Evolutionary conservation across 2,113 vertebrate species (phyloP).

Genomic region (Chlorocebus sabaeus): DNA sequence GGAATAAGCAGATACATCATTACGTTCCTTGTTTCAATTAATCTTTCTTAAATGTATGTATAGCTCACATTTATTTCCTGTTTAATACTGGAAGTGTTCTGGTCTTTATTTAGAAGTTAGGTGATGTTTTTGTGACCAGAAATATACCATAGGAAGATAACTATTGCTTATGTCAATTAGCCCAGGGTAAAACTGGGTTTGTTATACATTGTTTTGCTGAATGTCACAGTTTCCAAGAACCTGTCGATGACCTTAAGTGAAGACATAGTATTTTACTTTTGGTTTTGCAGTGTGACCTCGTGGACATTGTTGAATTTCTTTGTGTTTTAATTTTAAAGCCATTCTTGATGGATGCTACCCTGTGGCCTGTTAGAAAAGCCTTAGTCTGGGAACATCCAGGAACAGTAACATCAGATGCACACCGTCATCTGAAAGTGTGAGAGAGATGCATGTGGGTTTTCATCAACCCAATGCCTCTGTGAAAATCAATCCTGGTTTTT

Average conservation of each 20-base stretch:
- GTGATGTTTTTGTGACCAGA: neutral
- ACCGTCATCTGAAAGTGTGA: neutral
- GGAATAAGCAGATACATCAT: neutral
- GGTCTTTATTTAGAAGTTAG: neutral
- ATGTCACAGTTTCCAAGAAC: neutral
- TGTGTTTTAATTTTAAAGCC: neutral
- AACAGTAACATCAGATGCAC: neutral
- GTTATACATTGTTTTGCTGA: neutral
- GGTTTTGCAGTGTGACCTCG: neutral
- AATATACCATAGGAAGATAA: neutral
- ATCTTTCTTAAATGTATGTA: neutral
- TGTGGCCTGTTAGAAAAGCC: neutral
- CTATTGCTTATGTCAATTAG: neutral
- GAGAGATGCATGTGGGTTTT: accelerated
- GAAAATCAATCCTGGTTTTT: too few species aligned
- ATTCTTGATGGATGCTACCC: neutral
- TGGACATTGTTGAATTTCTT: neutral
- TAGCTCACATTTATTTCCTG: neutral
- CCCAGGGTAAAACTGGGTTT: neutral
- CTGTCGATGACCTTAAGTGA: neutral
- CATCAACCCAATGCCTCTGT: accelerated
- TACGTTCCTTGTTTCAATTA: neutral
- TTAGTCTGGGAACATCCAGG: too few species aligned
- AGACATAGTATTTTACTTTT: neutral
- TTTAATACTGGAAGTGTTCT: neutral